Evolutionary conservation across 2,797 vertebrate genomes (phyloP).

Genomic region (Apogon talboti): DNA sequence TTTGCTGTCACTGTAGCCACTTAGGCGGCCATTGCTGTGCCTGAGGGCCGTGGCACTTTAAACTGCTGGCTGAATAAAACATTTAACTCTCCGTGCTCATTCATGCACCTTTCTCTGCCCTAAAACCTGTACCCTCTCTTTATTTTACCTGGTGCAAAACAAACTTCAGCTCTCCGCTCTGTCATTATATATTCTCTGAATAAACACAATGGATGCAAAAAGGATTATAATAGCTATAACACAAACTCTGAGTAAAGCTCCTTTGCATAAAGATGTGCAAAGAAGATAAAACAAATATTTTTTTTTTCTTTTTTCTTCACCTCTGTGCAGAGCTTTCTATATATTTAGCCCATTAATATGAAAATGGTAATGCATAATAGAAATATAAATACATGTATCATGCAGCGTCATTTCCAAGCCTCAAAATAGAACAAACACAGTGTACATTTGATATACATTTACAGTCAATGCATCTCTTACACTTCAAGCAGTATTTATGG

Average conservation of each 20-base stretch:
- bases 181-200: constrained; percentile 25
- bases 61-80: constrained; percentile 99
- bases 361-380: no score
- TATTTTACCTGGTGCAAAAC: constrained; percentile 34
- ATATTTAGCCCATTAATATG: no score
- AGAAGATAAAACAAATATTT: no score
- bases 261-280: background rate
- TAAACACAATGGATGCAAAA: background rate
- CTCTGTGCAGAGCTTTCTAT: no score
- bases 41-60: constrained; percentile 95
- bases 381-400: no score
- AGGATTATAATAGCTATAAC: background rate
- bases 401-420: no score
- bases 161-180: constrained; percentile 13
- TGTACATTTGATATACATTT: no score
- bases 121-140: constrained; percentile 43
- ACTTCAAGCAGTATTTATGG: no score
- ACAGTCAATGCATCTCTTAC: no score
- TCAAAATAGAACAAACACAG: no score
- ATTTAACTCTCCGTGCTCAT: constrained; percentile 93
- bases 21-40: constrained; percentile 94
- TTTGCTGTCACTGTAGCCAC: constrained; percentile 99
- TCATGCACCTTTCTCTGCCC: constrained; percentile 79
- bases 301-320: no score
- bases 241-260: background rate